Base-by-base conservation (phyloP, 2,797 vertebrate species). In the Sternotherus odoratus region DNA sequence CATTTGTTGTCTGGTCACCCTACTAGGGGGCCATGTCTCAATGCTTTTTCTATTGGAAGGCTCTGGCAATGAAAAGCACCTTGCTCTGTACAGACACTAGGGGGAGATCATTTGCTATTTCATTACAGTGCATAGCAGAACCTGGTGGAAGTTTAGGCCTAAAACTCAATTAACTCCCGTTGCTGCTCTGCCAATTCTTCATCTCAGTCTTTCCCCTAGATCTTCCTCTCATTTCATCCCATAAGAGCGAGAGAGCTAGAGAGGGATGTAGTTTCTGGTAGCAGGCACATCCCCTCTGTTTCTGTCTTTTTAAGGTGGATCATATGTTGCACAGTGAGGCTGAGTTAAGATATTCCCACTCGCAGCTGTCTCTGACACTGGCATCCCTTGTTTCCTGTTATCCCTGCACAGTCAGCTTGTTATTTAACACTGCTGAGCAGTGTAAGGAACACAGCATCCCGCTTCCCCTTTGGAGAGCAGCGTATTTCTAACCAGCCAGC, bases 1-100 rank as follows among this genome's bases (percentile, higher is more conserved):
- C 46, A 48, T 48, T 48, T 48, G 46, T 11, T 48, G 10, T 48
- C 46, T 48, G 46, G 46, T 48, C 46, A 48, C 46, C 46, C 46
- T 48, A 48, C 82, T 16, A 1, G 0, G 13, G 54, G 48, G 23
- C 39, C 79, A 15, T 0, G 0, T 4, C 12, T 36, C 33, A 53
- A 4, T 16, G 21, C 23, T 26, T 50, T 50, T 28, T 43, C n/a
- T 6, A 49, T 12, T 15, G 36, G 43, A 69, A 10, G 2, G 23
- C 83, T 85, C 78, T 1, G 11, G 39, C 39, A 75, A 9, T 1
- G 72, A 36, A 79, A 54, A 8, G 30, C 0, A 2, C 5, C 26
- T 82, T 26, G 19, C 17, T 2, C 1, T 1, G 21, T 8, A 43
- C 4, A 51, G 49, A 75, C n/a, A 39, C 39, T 24, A 48, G 49